Evolutionary conservation across 2,888 invertebrate genomes (phyloP), one percentile per base, ranked within the genome.

Genomic region (Malthinus seriepunctatus): DNA sequence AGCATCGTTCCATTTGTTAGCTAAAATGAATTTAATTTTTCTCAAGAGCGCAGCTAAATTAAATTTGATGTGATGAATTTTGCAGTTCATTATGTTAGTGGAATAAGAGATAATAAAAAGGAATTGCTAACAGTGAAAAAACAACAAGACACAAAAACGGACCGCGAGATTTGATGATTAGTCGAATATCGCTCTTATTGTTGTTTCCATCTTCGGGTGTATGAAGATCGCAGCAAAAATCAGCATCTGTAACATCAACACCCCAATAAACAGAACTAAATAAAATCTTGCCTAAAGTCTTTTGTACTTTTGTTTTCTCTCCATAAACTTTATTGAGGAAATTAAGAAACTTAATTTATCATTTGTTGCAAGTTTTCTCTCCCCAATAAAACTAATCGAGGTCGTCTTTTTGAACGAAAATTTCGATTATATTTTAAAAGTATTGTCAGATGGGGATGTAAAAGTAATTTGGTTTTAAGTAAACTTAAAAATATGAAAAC

Each of bases 141-240:
- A 73, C 66, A 54, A 65, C 57, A 65, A 65, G 3, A 23, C 23
- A 71, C 65, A 67, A 57, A 59, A 72, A 84, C 84, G 82, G 84
- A 84, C 85, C 85, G 76, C 84, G 84, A 73, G 81, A 81, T 81
- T 83, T 83, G 80, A 82, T 82, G 72, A 82, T 82, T 63, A 83
- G 81, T 47, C 68, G 71, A 66, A 82, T 82, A 73, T 81, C 80
- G 81, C 84, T 10, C 52, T 45, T 23, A 23, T 46, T 46, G 9
- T 23, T 81, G 76, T 85, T 86, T 80, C 85, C 84, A 80, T 89
- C 89, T 82, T 88, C 88, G 76, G 90, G 91, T 76, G 89, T 86
- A 76, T 86, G 87, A 81, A 91, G 86, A 80, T 90, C 91, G 84
- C 91, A 91, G 87, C 91, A 91, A 85, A 91, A 90, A 84, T 90